Base-by-base conservation (phyloP, 2,888 invertebrate species). In the Phasia obesa region DNA sequence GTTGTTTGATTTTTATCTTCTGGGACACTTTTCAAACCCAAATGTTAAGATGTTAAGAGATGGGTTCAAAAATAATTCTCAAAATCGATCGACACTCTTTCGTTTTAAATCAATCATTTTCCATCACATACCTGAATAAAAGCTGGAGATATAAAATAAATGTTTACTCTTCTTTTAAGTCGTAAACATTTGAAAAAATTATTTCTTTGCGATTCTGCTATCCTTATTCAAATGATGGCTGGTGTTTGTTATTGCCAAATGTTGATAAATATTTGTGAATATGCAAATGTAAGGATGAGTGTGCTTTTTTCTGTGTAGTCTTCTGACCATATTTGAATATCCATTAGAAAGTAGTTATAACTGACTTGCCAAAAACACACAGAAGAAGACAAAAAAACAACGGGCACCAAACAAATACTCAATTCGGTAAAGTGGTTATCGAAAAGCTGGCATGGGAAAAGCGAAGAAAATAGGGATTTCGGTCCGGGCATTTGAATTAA, bases 271-370 rank as follows among this genome's bases (percentile, higher is more conserved):
- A 59, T 35, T 35, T 35, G 11, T 11, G 35, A 35, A 35, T 35
- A 35, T 35, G 35, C 31, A 51, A 53, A 62, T 59, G 17, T 42
- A n/a, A 25, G 23, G 17, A 60, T 51, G 38, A 31, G 25, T n/a
- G 19, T 47, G n/a, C 55, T 47, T 15, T 62, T 55, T n/a, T 69
- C 25, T 59, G 42, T 65, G 47, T 64, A 25, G n/a, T 65, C 49
- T 79, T 77, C 76, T 78, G 81, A 79, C 82, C 85, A 85, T 79
- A 83, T 84, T 85, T 85, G 85, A 85, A 85, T 85, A 85, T 77
- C 78, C 85, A 85, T 84, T 83, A 84, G 79, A 75, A 65, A 65
- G 74, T 65, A 70, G 78, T 75, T 75, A 78, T 51, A 74, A 60
- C 64, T 74, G 78, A 57, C 78, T 82, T 82, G 67, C 77, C 77